Percentiles rank a stretch among this genome's conserved stretches.
phyloP scores from a whole-genome alignment of 2,113 vertebrate species.

The Centrocercus urophasianus region DNA sequence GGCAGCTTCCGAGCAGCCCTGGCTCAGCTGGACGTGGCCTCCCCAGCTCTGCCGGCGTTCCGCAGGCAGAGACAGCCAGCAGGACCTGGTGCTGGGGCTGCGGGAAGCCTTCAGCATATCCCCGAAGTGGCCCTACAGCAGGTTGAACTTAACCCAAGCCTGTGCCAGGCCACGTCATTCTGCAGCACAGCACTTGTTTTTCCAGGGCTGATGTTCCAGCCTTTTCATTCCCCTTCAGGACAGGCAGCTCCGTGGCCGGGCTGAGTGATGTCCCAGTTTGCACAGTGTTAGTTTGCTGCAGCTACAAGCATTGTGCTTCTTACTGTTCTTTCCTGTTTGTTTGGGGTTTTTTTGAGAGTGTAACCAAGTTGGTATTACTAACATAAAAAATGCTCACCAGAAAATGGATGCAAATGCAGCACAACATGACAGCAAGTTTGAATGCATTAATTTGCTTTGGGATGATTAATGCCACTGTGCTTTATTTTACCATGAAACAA shows the following conservation, averaged over 20 bases:
- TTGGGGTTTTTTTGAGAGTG: neutral
- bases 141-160: neutral
- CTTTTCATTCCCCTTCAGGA: neutral
- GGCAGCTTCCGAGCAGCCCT: neutral
- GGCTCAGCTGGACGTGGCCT: neutral
- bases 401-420: neutral
- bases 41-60: neutral
- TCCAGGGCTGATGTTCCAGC: neutral
- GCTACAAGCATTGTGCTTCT: neutral
- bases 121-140: rapidly evolving
- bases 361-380: neutral
- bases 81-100: rapidly evolving
- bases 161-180: rapidly evolving
- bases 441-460: neutral
- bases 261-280: neutral
- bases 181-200: neutral
- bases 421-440: neutral
- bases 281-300: neutral
- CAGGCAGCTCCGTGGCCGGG: neutral
- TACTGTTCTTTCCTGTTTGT: neutral
- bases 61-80: neutral
- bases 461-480: neutral
- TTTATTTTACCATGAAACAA: neutral
- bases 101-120: neutral
- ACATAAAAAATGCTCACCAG: neutral